phyloP scores from a whole-genome alignment of 2,888 invertebrate species.

The Acronicta psi region DNA sequence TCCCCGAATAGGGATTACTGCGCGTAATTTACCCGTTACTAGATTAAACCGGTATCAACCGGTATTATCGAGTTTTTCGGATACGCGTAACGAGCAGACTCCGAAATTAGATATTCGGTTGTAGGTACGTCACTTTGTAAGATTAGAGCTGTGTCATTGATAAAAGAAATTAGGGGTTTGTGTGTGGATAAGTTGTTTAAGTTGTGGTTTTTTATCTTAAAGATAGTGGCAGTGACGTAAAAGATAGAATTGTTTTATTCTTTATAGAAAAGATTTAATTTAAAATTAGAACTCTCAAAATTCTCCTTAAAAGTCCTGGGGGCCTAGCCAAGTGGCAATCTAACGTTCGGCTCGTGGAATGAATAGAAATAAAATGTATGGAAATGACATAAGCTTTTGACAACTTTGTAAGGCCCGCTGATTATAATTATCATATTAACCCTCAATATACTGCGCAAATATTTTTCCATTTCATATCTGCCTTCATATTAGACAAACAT shows the following conservation, averaged over 20 bases:
- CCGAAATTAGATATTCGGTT: slow-evolving; percentile 48
- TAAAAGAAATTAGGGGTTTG: not conserved
- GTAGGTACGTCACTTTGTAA: slow-evolving; percentile 41
- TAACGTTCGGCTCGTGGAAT: no score
- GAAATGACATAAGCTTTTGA: no score
- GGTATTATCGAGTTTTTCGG: slow-evolving; percentile 63
- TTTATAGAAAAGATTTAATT: no score
- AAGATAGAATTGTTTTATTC: no score
- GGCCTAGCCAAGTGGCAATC: no score
- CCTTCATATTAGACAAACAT: slow-evolving; percentile 39
- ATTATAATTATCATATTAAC: not conserved
- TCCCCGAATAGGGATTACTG: slow-evolving; percentile 68
- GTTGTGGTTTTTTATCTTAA: no score
- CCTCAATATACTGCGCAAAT: slow-evolving; percentile 32
- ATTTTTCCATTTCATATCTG: slow-evolving; percentile 38
- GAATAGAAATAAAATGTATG: no score
- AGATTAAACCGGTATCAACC: slow-evolving; percentile 66
- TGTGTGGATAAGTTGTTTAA: not conserved
- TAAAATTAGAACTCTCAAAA: no score
- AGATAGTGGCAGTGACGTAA: no score
- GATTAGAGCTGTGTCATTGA: slow-evolving; percentile 3
- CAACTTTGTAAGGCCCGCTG: slow-evolving; percentile 1
- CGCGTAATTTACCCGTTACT: slow-evolving; percentile 72
- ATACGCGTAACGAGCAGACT: slow-evolving; percentile 55
- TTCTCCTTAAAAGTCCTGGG: no score